Evolutionary conservation across 2,113 vertebrate species (phyloP), one percentile per base, ranked within the genome.

Genomic region (Vanacampus margaritifer): DNA sequence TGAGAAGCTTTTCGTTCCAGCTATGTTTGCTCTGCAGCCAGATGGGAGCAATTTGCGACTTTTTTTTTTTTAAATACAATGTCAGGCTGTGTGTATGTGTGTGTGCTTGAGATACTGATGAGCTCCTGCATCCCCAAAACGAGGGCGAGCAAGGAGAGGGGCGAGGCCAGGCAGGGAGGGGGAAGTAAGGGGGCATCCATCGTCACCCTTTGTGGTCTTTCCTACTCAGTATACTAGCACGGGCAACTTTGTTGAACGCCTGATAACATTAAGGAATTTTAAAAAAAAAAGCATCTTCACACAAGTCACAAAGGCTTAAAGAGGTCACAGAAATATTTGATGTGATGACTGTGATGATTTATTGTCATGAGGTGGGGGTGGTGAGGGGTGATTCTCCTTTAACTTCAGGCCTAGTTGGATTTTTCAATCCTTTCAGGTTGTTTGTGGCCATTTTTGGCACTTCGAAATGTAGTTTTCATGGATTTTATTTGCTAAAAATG

Each of bases 111-210:
- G 74, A 76, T 65, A 73, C 46, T 54, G 78, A 79, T 76, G 79
- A 81, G 78, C 69, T 60, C 68, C 82, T 77, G 79, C 82, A 79
- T 84, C 82, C 80, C 74, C 50, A 53, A 73, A 74, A 24, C 39
- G 77, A 73, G 67, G 72, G 28, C 68, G 64, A 68, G 32, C 65
- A 66, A 64, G 78, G 64, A 83, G 75, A 85, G 85, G 83, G 84
- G 87, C 85, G 87, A 89, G 87, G 87, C 85, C 75, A 58, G 24
- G 14, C 6, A 23, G 28, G 5, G 46, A 37, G n/a, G n/a, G 35
- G 48, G 46, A 3, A 10, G 1, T 24, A 35, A 14, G 45, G 65
- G 53, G 62, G 54, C 6, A 26, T 75, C 62, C 69, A 64, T 73
- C 68, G 53, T 79, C 72, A 63, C 60, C 68, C 68, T 79, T 80